Conservation (phyloP, 2,888 invertebrate genomes). For the Kuschelorhynchus macadamiae region DNA sequence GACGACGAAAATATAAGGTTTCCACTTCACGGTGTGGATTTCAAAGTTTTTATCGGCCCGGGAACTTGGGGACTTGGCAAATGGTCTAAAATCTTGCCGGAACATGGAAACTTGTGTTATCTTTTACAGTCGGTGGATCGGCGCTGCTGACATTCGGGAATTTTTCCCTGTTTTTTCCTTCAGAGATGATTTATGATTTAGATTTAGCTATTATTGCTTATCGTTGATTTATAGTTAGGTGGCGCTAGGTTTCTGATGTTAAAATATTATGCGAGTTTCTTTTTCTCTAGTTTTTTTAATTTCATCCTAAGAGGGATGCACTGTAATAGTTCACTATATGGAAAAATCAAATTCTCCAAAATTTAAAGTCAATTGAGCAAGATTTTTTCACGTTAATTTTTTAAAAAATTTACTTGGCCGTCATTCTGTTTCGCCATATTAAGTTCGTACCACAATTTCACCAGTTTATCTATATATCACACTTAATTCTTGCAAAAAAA, state of each 20-base stretch:
- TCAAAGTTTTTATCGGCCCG: constrained; percentile 27
- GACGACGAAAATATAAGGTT: constrained; percentile 38
- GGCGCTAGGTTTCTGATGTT: constrained; percentile 12
- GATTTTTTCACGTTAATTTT: too few relatives aligned
- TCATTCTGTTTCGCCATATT: too few relatives aligned
- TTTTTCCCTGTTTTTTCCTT: constrained; percentile 21
- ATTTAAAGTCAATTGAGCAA: too few relatives aligned
- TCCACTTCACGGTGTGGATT: constrained; percentile 36
- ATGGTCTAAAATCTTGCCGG: constrained; percentile 30
- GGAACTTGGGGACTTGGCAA: constrained; percentile 36
- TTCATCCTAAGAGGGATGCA: too few relatives aligned
- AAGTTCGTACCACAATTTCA: too few relatives aligned
- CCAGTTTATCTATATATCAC: too few relatives aligned
- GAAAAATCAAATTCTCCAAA: too few relatives aligned
- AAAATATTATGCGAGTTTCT: too few relatives aligned
- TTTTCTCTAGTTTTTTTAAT: too few relatives aligned
- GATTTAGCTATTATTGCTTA: constrained; percentile 12
- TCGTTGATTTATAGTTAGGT: neutral
- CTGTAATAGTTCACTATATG: too few relatives aligned
- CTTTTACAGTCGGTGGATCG: constrained; percentile 42
- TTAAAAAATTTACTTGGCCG: too few relatives aligned
- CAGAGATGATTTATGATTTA: constrained; percentile 19
- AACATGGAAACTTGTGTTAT: constrained; percentile 42
- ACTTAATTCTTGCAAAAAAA: too few relatives aligned
- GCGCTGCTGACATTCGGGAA: constrained; percentile 30